These are phyloP conservation scores for Cyphomyrus discorhynchus DNA, from an alignment of 2,113 vertebrate species.

Conservation along the genomic window DNA sequence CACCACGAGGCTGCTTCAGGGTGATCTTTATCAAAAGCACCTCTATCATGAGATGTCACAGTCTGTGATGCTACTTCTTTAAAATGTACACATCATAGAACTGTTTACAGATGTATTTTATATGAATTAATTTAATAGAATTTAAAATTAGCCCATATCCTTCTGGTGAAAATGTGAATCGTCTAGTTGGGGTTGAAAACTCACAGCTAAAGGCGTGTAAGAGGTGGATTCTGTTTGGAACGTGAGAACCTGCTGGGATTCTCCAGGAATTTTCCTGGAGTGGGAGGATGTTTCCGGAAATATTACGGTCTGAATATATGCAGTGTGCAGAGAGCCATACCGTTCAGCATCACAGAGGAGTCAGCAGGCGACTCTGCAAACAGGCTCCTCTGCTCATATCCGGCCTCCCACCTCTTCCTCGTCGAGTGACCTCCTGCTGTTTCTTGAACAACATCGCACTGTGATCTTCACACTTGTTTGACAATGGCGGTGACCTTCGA, in stretches of 20 bases:
- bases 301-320: neutral
- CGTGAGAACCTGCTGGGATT: neutral
- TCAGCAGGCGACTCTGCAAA: neutral
- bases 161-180: neutral
- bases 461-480: neutral
- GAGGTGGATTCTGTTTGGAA: neutral
- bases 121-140: neutral
- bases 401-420: neutral
- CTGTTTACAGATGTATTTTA: neutral
- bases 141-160: neutral
- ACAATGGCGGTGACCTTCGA: neutral
- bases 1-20: neutral
- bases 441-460: neutral
- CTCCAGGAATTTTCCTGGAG: neutral
- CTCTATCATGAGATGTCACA: neutral
- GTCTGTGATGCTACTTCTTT: neutral
- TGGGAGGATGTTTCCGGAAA: neutral
- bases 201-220: neutral
- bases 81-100: neutral
- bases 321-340: neutral
- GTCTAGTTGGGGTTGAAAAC: neutral
- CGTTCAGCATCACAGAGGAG: neutral
- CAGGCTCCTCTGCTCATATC: neutral
- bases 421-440: neutral
- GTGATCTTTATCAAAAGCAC: neutral